Conservation (phyloP, 2,113 vertebrate genomes). For the Madoqua kirkii region DNA sequence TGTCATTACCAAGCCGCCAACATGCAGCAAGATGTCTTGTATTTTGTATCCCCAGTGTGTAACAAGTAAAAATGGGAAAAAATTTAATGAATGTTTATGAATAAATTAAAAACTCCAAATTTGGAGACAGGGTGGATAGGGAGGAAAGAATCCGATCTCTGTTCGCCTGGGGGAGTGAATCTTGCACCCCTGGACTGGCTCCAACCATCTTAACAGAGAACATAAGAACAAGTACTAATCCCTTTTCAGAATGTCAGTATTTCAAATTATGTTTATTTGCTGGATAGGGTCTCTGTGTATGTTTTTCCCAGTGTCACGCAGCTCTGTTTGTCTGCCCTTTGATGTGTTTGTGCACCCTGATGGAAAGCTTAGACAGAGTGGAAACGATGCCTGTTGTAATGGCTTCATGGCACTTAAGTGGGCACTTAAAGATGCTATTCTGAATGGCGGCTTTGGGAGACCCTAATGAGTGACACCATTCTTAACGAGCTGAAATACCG, state of each 20-base stretch:
- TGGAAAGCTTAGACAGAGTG: neutral
- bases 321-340: slow-evolving; percentile 22
- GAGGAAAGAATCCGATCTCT: neutral
- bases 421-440: neutral
- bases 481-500: neutral
- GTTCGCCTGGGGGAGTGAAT: neutral
- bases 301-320: neutral
- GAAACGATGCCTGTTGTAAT: neutral
- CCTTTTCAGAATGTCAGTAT: neutral
- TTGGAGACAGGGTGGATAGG: neutral
- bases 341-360: neutral
- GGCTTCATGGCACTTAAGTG: neutral
- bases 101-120: slow-evolving; percentile 11
- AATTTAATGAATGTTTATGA: slow-evolving; percentile 6
- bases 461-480: neutral
- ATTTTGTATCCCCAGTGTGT: neutral
- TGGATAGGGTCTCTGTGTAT: neutral
- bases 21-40: neutral
- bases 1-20: neutral
- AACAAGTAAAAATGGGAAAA: neutral
- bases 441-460: slow-evolving; percentile 22
- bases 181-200: neutral
- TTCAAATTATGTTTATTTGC: slow-evolving; percentile 30
- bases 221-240: slow-evolving; percentile 1
- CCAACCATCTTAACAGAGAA: neutral